Conservation (phyloP, 2,888 invertebrate species). For the Lycocerus yunnanus region DNA sequence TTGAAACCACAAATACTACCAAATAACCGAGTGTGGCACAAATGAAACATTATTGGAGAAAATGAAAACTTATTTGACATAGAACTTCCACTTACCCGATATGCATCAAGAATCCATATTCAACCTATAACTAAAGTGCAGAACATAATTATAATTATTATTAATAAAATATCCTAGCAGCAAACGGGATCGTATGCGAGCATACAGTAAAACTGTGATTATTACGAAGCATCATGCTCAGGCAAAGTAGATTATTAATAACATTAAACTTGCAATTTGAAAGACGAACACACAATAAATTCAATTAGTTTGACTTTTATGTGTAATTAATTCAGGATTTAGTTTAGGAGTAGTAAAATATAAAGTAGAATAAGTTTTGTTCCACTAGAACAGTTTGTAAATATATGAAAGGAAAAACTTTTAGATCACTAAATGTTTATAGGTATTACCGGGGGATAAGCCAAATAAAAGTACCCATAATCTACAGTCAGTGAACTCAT, state of each 20-base stretch:
- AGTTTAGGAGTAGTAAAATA: neutral
- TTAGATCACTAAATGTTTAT: neutral
- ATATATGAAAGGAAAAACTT: neutral
- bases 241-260: neutral
- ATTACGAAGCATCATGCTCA: neutral
- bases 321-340: neutral
- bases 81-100: neutral
- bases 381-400: neutral
- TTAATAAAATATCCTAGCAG: neutral
- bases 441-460: slow-evolving; percentile 9
- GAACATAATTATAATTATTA: neutral
- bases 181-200: neutral
- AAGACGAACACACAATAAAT: neutral
- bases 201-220: neutral
- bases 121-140: neutral
- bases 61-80: too few species aligned
- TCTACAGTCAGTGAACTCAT: slow-evolving; percentile 22
- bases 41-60: too few species aligned
- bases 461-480: slow-evolving; percentile 10
- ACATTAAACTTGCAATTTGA: neutral
- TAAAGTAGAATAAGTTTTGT: neutral
- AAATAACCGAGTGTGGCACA: too few species aligned
- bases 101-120: neutral
- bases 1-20: too few species aligned
- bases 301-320: neutral